Conservation (phyloP, 2,113 vertebrate genomes). For the Nibea coibor region DNA sequence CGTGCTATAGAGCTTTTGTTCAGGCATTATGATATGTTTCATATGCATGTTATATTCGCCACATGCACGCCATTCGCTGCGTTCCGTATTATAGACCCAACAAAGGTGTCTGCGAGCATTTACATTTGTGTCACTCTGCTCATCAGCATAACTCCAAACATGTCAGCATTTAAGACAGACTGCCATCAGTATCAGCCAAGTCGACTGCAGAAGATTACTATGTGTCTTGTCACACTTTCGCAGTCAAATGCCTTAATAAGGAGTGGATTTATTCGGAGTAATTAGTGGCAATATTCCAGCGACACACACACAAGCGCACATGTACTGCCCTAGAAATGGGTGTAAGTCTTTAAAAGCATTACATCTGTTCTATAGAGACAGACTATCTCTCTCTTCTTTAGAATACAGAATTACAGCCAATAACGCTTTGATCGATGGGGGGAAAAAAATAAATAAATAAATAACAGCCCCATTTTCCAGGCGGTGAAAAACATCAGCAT, state of each 20-base stretch:
- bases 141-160: constrained; percentile 20
- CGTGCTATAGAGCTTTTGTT: constrained; percentile 8
- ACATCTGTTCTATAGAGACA: constrained; percentile 59
- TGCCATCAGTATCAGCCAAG: constrained; percentile 34
- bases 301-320: constrained; percentile 20
- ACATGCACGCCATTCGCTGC: not conserved
- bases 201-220: constrained; percentile 48
- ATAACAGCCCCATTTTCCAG: constrained; percentile 42
- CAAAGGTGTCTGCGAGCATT: constrained; percentile 11
- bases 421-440: constrained; percentile 56
- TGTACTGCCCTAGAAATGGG: constrained; percentile 40
- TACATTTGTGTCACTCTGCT: constrained; percentile 4
- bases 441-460: constrained; percentile 20
- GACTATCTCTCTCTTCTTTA: constrained; percentile 53
- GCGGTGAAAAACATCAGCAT: constrained; percentile 52
- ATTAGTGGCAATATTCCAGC: constrained; percentile 63
- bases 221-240: constrained; percentile 56
- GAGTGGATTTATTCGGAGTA: constrained; percentile 62
- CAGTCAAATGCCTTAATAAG: constrained; percentile 60
- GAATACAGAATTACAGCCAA: constrained; percentile 54
- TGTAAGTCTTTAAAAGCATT: constrained; percentile 56
- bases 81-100: not conserved
- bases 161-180: constrained; percentile 18
- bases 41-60: constrained; percentile 6
- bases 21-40: not conserved